Percentiles rank a stretch among this genome's conserved stretches.
phyloP scores from a whole-genome alignment of 2,113 vertebrate genomes.

The Sceloporus undulatus region DNA sequence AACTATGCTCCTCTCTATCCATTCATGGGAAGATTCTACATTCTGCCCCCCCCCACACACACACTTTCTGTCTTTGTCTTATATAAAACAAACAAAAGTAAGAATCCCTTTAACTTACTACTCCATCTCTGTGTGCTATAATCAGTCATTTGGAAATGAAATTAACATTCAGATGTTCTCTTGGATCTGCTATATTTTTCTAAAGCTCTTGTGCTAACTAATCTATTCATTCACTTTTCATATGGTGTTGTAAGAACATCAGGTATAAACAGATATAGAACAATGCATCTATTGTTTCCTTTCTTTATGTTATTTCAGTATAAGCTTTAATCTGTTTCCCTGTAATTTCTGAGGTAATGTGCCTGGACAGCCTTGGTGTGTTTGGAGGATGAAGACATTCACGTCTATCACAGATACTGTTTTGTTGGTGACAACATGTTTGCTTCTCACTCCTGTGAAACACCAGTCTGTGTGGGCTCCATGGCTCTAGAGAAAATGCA shows the following conservation, averaged over 20 bases:
- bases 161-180: background rate
- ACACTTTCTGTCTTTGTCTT: constrained; percentile 15
- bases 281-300: background rate
- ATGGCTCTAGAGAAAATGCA: constrained; percentile 12
- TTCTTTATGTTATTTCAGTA: background rate
- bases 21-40: background rate
- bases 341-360: constrained; percentile 3
- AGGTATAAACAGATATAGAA: background rate
- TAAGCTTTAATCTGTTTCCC: constrained; percentile 2
- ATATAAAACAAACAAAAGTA: background rate
- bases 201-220: rapidly evolving
- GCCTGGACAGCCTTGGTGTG: background rate
- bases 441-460: background rate
- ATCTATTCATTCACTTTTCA: background rate
- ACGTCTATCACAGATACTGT: background rate
- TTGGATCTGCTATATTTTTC: background rate
- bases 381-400: constrained; percentile 1
- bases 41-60: no score
- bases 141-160: background rate
- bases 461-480: constrained; percentile 28
- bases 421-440: constrained; percentile 4
- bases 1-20: background rate
- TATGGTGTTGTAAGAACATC: background rate
- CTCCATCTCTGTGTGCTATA: rapidly evolving
- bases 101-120: background rate